A percentile compares a stretch with the other conserved stretches of the same genome.
phyloP scores from a whole-genome alignment of 1,140 invertebrate genomes.

The Littorina saxatilis region DNA sequence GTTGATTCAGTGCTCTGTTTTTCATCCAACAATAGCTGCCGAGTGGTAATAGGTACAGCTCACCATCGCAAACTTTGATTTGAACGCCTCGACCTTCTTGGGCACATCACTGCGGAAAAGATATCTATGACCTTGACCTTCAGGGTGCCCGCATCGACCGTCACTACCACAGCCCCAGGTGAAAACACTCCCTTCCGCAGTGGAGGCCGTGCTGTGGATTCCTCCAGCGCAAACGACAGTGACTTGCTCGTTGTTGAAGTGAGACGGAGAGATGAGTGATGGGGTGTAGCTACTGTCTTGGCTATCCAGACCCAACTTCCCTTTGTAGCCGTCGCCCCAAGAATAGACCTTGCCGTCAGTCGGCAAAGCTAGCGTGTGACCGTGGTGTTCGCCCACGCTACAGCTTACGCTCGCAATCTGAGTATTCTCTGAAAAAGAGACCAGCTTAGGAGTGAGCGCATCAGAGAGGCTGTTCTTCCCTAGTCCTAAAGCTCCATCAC shows the following conservation, averaged over 20 bases:
- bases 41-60: conserved; percentile 59
- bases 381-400: conserved; percentile 59
- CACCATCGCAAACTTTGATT: conserved; percentile 29
- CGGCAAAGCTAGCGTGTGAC: conserved; percentile 52
- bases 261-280: conserved; percentile 82
- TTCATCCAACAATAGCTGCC: conserved; percentile 38
- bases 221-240: conserved; percentile 93
- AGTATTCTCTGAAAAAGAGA: conserved; percentile 21
- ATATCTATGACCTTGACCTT: conserved; percentile 74
- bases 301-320: conserved; percentile 51
- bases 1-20: not conserved
- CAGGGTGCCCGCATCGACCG: conserved; percentile 92
- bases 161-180: conserved; percentile 97
- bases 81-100: conserved; percentile 45
- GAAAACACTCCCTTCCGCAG: conserved; percentile 91
- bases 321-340: conserved; percentile 59
- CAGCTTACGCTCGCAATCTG: conserved; percentile 48
- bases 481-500: conserved; percentile 93
- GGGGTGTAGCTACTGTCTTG: conserved; percentile 82
- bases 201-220: conserved; percentile 93
- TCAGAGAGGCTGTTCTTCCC: conserved; percentile 84
- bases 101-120: conserved; percentile 57
- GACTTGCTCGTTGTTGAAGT: conserved; percentile 88
- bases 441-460: not conserved
- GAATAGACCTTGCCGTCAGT: conserved; percentile 45